Conservation (phyloP, 2,797 vertebrate species). For the Alfaro cultratus region DNA sequence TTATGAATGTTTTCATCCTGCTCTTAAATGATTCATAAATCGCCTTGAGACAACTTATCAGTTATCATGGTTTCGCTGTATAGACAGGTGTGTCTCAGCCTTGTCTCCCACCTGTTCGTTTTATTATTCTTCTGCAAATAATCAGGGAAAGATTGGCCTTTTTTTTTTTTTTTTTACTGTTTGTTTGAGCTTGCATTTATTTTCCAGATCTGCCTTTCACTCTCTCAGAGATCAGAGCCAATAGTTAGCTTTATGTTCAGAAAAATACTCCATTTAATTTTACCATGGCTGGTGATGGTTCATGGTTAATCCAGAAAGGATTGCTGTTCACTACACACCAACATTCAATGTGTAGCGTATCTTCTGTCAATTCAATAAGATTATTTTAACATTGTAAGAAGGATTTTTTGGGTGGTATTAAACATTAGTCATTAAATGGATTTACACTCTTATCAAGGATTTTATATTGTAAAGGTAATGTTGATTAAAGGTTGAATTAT, state of each 20-base stretch:
- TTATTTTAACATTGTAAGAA: not conserved
- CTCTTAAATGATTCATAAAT: constrained; percentile 70
- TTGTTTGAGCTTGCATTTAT: constrained; percentile 79
- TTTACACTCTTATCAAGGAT: not conserved
- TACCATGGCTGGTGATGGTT: not conserved
- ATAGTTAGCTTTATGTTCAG: constrained; percentile 31
- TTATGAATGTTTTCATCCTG: constrained; percentile 13
- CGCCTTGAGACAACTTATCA: constrained; percentile 67
- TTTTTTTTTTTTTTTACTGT: constrained; percentile 65
- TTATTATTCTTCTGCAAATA: constrained; percentile 82
- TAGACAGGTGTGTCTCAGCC: constrained; percentile 78
- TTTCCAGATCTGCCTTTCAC: not conserved
- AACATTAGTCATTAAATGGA: not conserved
- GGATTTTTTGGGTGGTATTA: not conserved
- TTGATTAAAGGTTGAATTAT: not conserved
- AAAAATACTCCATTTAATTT: constrained; percentile 24
- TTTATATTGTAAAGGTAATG: not conserved
- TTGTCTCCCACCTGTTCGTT: constrained; percentile 83
- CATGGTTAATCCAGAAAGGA: not conserved
- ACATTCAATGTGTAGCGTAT: not conserved
- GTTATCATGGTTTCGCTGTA: constrained; percentile 54
- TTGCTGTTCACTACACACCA: not conserved
- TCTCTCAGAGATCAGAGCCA: constrained; percentile 12
- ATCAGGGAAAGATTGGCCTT: constrained; percentile 47
- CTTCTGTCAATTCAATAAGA: not conserved